Conservation (phyloP, 2,113 vertebrate species). For the Paraplagusia blochii region DNA sequence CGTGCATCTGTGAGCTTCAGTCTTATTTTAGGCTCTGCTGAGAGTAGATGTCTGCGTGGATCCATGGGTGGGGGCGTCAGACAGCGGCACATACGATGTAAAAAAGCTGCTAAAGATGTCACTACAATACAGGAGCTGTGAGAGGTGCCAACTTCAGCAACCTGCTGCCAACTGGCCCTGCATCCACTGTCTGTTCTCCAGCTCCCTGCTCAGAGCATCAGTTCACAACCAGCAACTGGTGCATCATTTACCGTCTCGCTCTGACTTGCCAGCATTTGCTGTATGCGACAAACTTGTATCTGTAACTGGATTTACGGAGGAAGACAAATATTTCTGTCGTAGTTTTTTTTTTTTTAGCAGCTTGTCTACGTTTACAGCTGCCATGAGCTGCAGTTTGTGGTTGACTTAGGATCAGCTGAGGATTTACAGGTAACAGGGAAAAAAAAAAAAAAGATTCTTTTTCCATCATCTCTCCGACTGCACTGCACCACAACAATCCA, state of each 20-base stretch:
- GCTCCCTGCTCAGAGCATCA: constrained; percentile 36
- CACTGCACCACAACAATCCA: constrained; percentile 15
- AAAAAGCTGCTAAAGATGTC: constrained; percentile 63
- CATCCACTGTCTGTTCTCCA: constrained; percentile 33
- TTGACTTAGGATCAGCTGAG: constrained; percentile 31
- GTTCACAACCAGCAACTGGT: constrained; percentile 40
- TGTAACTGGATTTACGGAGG: constrained; percentile 30
- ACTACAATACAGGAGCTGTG: constrained; percentile 52
- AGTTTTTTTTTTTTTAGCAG: constrained; percentile 5
- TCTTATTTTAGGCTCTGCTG: constrained; percentile 62
- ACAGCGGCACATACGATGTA: constrained; percentile 35
- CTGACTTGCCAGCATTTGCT: constrained; percentile 34
- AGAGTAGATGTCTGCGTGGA: constrained; percentile 46
- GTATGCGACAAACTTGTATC: constrained; percentile 42
- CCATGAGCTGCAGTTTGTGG: constrained; percentile 15
- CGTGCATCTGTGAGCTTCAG: constrained; percentile 25
- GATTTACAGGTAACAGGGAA: not conserved
- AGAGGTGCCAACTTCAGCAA: constrained; percentile 49
- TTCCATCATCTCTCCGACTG: constrained; percentile 16
- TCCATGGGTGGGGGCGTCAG: constrained; percentile 33
- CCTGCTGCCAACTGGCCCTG: constrained; percentile 65
- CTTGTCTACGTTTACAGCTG: constrained; percentile 22
- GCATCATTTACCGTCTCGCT: constrained; percentile 54
- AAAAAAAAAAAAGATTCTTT: constrained; percentile 2
- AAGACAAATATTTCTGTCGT: constrained; percentile 28